Evolutionary conservation across 2,888 invertebrate genomes (phyloP).

Genomic region (Eupithecia subfuscata): DNA sequence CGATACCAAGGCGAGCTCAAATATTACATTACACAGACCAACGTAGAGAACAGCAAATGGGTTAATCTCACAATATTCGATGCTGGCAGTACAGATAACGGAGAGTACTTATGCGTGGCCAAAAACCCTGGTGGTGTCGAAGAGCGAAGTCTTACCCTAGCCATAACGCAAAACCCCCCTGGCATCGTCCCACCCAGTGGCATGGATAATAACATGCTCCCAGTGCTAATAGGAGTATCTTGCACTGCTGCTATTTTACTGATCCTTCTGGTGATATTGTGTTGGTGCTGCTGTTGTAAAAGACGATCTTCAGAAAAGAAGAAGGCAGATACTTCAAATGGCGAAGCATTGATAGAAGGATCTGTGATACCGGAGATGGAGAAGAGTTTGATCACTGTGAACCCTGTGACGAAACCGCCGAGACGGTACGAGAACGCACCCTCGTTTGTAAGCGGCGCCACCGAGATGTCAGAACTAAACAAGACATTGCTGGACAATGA

Average conservation of each 20-base stretch:
- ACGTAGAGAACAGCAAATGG: constrained; percentile 80
- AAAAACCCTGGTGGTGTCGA: constrained; percentile 92
- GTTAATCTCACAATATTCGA: constrained; percentile 88
- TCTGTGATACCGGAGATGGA: constrained; percentile 93
- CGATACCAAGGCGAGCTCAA: constrained; percentile 79
- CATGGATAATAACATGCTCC: constrained; percentile 82
- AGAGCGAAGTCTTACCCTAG: constrained; percentile 89
- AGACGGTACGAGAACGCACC: constrained; percentile 89
- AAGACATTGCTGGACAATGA: constrained; percentile 92
- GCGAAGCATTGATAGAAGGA: constrained; percentile 88
- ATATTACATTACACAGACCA: constrained; percentile 70
- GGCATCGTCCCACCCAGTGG: constrained; percentile 76
- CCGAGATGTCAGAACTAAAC: constrained; percentile 92
- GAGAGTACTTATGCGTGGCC: constrained; percentile 91
- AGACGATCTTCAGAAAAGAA: constrained; percentile 83
- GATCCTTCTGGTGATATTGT: constrained; percentile 77
- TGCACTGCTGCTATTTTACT: constrained; percentile 79
- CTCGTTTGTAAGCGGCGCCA: constrained; percentile 88
- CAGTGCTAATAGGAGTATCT: constrained; percentile 81
- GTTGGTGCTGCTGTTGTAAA: constrained; percentile 85
- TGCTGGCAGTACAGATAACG: constrained; percentile 86
- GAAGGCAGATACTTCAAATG: constrained; percentile 84
- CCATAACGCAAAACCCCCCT: constrained; percentile 73
- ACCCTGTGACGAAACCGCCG: constrained; percentile 93
- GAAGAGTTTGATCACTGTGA: constrained; percentile 92